Evolutionary conservation across 2,888 invertebrate genomes (phyloP).

Genomic region (Heliconius aoede): DNA sequence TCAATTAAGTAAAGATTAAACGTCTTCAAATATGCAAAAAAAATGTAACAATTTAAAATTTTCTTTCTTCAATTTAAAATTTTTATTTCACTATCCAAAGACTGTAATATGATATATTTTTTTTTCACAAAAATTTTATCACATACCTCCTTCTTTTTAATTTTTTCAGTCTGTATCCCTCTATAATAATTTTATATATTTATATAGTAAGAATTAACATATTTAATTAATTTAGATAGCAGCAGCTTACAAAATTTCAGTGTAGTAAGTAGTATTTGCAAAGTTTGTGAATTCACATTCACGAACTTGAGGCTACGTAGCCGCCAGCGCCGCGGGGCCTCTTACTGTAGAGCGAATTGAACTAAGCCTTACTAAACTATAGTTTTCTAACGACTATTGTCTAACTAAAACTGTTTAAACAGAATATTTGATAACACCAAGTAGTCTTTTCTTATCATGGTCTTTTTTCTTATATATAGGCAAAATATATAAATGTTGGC

Average conservation of each 20-base stretch:
- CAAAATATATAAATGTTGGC: too few species aligned
- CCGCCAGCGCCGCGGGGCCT: not conserved
- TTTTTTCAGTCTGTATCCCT: too few species aligned
- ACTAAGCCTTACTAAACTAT: not conserved
- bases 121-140: too few species aligned
- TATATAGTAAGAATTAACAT: constrained; percentile 1
- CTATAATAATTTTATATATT: too few species aligned
- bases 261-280: not conserved
- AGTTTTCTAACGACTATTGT: constrained; percentile 7
- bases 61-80: too few species aligned
- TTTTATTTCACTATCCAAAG: too few species aligned
- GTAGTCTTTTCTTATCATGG: not conserved
- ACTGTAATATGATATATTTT: too few species aligned
- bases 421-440: not conserved
- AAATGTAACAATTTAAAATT: too few species aligned
- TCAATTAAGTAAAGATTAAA: too few species aligned
- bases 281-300: constrained; percentile 14
- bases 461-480: too few species aligned
- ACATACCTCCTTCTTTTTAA: too few species aligned
- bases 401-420: not conserved
- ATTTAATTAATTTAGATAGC: constrained; percentile 6
- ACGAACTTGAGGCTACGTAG: not conserved
- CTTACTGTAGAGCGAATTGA: constrained; percentile 7
- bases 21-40: too few species aligned
- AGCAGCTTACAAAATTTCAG: constrained; percentile 6